Percentiles rank a stretch among this genome's conserved stretches.
phyloP scores from a whole-genome alignment of 2,113 vertebrate species.

The Dryoscopus gambensis region DNA sequence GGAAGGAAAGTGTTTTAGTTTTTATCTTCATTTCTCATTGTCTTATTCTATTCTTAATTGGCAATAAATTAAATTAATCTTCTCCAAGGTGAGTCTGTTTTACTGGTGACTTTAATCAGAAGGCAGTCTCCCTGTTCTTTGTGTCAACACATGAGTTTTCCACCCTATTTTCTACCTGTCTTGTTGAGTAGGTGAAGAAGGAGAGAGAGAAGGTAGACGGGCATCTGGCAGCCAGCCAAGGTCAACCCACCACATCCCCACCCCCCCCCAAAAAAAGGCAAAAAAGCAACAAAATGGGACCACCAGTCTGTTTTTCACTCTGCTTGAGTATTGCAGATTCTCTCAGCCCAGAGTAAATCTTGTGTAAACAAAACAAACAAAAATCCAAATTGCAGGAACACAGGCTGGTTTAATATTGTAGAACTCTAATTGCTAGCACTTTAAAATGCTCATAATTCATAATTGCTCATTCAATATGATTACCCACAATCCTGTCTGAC shows the following conservation, averaged over 20 bases:
- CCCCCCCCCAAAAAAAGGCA: rapidly evolving
- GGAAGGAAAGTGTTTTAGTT: background rate
- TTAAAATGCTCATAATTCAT: background rate
- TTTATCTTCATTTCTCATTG: background rate
- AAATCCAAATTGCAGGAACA: background rate
- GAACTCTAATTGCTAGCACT: background rate
- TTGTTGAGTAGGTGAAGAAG: background rate
- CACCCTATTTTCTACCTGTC: background rate
- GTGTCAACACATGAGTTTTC: background rate
- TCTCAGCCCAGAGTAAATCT: background rate
- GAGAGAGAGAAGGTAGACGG: background rate
- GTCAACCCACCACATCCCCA: background rate
- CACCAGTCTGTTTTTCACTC: background rate
- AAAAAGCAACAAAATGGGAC: background rate
- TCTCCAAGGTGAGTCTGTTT: background rate
- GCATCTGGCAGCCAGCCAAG: background rate
- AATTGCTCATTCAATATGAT: background rate
- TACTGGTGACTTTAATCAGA: background rate
- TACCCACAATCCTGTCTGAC: background rate
- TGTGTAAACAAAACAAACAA: background rate
- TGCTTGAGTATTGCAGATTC: background rate
- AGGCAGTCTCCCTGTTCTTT: background rate
- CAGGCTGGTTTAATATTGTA: background rate
- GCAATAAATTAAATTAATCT: background rate
- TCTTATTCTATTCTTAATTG: background rate